A percentile compares a stretch with the other conserved stretches of the same genome.
Evolutionary conservation across 2,888 invertebrate species (phyloP).

Genomic region (Agrypnus murinus): DNA sequence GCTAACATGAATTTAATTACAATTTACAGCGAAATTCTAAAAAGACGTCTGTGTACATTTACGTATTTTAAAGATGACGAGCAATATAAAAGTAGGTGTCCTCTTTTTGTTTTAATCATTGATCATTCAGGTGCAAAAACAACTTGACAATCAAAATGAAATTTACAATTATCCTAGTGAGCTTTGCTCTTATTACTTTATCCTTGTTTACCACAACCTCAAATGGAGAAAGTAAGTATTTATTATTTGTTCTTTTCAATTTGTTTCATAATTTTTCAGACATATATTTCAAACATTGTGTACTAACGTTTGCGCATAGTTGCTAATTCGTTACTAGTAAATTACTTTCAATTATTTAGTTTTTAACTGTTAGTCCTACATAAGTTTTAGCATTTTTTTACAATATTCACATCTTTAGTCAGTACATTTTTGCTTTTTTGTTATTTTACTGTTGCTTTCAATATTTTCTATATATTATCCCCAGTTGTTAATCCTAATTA

Average conservation of each 20-base stretch:
- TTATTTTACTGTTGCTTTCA: no score
- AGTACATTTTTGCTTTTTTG: no score
- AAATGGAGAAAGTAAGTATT: conserved; percentile 23
- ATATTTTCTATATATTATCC: no score
- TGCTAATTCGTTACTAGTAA: no score
- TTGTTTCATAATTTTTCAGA: no score
- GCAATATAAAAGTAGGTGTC: conserved; percentile 7
- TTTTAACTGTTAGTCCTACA: no score
- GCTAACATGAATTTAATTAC: neutral
- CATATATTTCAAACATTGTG: no score
- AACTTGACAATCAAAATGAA: conserved; percentile 7
- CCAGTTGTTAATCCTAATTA: no score
- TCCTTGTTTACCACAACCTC: neutral
- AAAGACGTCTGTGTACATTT: conserved; percentile 12
- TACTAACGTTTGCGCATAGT: no score
- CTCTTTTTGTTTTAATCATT: neutral
- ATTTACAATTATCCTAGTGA: conserved; percentile 7
- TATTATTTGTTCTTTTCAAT: neutral
- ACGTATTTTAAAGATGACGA: neutral
- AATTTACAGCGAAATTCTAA: conserved; percentile 12
- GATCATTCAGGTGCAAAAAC: neutral
- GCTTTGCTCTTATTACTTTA: neutral
- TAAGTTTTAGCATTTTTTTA: no score
- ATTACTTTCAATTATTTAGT: no score
- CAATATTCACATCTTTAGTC: no score